phyloP scores from a whole-genome alignment of 1,140 invertebrate genomes.

The Cotesia typhae region DNA sequence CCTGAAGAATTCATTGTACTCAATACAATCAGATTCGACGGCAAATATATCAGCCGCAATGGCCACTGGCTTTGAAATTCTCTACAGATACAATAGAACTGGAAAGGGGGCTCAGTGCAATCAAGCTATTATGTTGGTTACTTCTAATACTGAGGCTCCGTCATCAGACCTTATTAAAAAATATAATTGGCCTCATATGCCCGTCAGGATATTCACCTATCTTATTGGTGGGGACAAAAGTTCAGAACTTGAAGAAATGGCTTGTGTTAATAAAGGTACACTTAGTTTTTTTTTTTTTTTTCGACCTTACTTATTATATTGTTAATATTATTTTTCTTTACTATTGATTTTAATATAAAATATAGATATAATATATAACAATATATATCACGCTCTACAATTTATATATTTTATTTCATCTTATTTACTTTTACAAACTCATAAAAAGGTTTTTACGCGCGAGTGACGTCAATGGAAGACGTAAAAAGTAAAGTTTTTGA shows the following conservation, averaged over 20 bases:
- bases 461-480: constrained; percentile 84
- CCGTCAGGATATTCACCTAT: constrained; percentile 96
- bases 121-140: constrained; percentile 95
- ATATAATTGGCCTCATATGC: constrained; percentile 91
- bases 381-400: neutral
- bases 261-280: constrained; percentile 95
- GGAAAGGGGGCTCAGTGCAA: constrained; percentile 91
- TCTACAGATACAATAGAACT: constrained; percentile 86
- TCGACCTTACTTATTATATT: no score
- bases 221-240: constrained; percentile 92
- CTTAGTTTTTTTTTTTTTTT: neutral
- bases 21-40: constrained; percentile 74
- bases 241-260: constrained; percentile 89
- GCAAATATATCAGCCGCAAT: constrained; percentile 95
- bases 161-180: constrained; percentile 81
- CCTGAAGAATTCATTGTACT: constrained; percentile 78
- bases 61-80: constrained; percentile 88
- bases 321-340: neutral
- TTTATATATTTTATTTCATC: constrained; percentile 25
- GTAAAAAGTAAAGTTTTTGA: constrained; percentile 89
- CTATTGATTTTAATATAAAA: neutral
- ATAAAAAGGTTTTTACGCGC: constrained; percentile 81
- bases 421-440: no score
- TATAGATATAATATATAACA: neutral
- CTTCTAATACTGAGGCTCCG: constrained; percentile 81